Evolutionary conservation across 2,888 invertebrate genomes (phyloP).

Genomic region (Drosophila antonietae): DNA sequence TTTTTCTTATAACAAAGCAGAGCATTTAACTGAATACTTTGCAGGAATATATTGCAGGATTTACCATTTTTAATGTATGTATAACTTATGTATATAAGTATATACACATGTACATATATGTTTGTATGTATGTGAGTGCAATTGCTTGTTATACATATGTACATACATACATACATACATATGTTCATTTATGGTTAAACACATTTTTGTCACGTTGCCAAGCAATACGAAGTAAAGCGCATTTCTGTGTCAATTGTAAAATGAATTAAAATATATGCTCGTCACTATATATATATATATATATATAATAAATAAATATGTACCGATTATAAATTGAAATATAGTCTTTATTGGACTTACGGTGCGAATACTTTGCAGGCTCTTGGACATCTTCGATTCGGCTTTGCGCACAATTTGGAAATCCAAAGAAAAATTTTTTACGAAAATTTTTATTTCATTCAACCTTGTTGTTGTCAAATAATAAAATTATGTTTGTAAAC

Average conservation of each 20-base stretch:
- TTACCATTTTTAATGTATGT: neutral
- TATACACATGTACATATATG: neutral
- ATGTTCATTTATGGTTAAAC: constrained; percentile 25
- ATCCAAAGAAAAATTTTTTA: neutral
- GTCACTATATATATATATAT: neutral
- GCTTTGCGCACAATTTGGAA: neutral
- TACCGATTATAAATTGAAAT: neutral
- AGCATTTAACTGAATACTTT: neutral
- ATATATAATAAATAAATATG: neutral
- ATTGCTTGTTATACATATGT: neutral
- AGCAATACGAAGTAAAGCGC: constrained; percentile 35
- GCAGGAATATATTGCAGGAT: too few species aligned
- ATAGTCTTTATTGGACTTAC: neutral
- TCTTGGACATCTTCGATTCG: neutral
- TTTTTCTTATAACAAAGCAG: neutral
- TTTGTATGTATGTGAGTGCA: neutral
- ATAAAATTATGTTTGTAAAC: neutral
- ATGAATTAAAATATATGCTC: constrained; percentile 22
- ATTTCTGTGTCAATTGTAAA: constrained; percentile 37
- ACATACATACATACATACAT: neutral
- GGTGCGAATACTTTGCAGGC: neutral
- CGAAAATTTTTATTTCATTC: neutral
- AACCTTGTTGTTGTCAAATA: neutral
- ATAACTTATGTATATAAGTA: neutral
- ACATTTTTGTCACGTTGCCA: constrained; percentile 67